Conservation (phyloP, 2,797 vertebrate genomes). For the Chelon labrosus region DNA sequence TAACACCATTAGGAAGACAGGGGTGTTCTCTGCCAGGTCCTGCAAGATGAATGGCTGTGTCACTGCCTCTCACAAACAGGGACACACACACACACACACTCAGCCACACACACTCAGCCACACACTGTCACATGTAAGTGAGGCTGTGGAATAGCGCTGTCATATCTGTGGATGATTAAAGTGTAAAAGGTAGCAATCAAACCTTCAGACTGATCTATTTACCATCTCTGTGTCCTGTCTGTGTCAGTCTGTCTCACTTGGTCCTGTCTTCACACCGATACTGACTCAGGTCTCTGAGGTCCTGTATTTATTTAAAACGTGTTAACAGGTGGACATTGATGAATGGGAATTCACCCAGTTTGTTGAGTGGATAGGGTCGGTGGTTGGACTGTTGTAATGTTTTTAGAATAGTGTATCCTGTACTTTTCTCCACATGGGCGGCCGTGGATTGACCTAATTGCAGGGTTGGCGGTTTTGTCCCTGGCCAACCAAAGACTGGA, state of each 20-base stretch:
- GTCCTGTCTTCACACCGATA: conserved; percentile 1
- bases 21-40: conserved; percentile 64
- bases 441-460: too few species aligned
- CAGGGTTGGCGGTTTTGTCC: too few species aligned
- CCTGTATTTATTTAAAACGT: not conserved
- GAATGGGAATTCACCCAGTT: not conserved
- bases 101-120: not conserved
- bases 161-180: conserved; percentile 55
- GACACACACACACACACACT: conserved; percentile 16
- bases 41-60: conserved; percentile 71
- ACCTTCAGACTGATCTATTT: conserved; percentile 38
- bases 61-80: conserved; percentile 20
- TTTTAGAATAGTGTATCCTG: not conserved
- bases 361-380: too few species aligned
- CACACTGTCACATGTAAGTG: conserved; percentile 1
- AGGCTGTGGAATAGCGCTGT: conserved; percentile 26
- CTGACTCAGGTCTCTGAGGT: not conserved
- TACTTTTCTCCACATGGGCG: too few species aligned
- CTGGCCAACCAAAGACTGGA: too few species aligned
- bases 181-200: conserved; percentile 58
- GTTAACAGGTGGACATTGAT: conserved; percentile 1
- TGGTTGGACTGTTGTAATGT: not conserved
- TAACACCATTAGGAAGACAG: conserved; percentile 72
- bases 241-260: conserved; percentile 5
- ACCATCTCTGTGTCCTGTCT: not conserved